Percentiles rank a stretch among this genome's conserved stretches.
These are phyloP conservation scores for Apamea anceps DNA, from an alignment of 2,888 invertebrate genomes.

Conservation along the genomic window DNA sequence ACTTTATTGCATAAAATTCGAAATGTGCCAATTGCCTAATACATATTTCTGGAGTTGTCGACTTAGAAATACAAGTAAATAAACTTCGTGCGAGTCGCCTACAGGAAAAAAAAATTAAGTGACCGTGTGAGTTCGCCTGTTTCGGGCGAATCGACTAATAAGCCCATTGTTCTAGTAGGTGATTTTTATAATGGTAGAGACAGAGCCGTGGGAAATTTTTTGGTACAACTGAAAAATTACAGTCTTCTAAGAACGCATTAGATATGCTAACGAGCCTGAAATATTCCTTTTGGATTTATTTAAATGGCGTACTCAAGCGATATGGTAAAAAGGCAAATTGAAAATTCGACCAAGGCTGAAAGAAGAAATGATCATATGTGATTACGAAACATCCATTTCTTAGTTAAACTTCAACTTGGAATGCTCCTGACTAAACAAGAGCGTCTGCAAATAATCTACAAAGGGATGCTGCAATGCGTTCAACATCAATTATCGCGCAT, in stretches of 20 bases:
- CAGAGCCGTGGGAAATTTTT: slow-evolving; percentile 2
- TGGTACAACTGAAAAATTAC: not conserved
- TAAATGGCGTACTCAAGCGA: not conserved
- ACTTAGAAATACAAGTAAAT: too few relatives aligned
- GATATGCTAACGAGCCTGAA: not conserved
- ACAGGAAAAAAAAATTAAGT: too few relatives aligned
- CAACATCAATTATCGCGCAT: slow-evolving; percentile 23
- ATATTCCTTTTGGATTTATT: not conserved
- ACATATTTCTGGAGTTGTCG: too few relatives aligned
- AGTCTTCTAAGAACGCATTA: not conserved
- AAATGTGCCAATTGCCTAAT: too few relatives aligned
- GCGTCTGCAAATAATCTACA: slow-evolving; percentile 23
- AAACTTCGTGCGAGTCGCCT: too few relatives aligned
- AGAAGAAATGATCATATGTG: not conserved
- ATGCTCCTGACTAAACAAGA: slow-evolving; percentile 14
- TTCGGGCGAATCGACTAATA: too few relatives aligned
- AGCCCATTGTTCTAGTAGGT: not conserved
- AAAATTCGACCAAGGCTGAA: not conserved
- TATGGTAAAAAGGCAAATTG: not conserved
- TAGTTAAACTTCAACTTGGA: not conserved
- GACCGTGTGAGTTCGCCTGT: too few relatives aligned
- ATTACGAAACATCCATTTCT: not conserved
- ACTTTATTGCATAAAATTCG: too few relatives aligned
- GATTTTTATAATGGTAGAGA: not conserved
- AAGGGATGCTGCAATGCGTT: slow-evolving; percentile 19